Evolutionary conservation across 2,113 vertebrate species (phyloP), one percentile per base, ranked within the genome.

Genomic region (Ammodytes marinus): DNA sequence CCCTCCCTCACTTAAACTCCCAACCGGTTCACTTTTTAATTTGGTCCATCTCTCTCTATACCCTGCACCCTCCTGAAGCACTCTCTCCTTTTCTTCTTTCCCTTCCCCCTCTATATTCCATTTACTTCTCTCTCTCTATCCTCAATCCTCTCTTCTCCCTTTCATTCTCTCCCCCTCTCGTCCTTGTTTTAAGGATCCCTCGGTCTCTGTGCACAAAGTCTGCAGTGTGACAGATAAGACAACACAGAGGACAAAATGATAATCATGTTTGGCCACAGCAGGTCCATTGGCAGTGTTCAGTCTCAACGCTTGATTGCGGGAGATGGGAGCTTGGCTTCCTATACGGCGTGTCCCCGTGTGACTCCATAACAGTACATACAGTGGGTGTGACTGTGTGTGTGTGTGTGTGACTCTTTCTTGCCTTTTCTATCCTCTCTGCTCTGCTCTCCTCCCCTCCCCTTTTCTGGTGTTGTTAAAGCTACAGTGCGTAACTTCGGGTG

Each of bases 151-250:
- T 37, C 0, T 52, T 77, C 63, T 79, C 74, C 75, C 73, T 78
- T 83, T 85, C 63, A 67, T 63, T 80, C 49, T 77, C 83, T 69
- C 70, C 69, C 73, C 71, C 83, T 79, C 88, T 74, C 15, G 70
- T 81, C 86, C 90, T 91, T 91, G 90, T 92, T 92, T 90, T 79
- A 77, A 72, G 84, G 85, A 86, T 81, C 78, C 66, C 82, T 71
- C 40, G 7, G 71, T 76, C 75, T 89, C 77, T 14, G 74, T 14
- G 61, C 77, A 27, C 27, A 27, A 27, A 43, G 80, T 87, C 91
- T 93, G 92, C 88, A 79, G 79, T 27, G 37, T 71, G 78, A 59
- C 82, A 87, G 92, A 93, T 93, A 93, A 93, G 88, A 77, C 88
- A 47, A 27, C 69, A 61, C 80, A 75, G 84, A 83, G 74, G 80